Evolutionary conservation across 2,113 vertebrate species (phyloP).

Genomic region (Raphicerus campestris): DNA sequence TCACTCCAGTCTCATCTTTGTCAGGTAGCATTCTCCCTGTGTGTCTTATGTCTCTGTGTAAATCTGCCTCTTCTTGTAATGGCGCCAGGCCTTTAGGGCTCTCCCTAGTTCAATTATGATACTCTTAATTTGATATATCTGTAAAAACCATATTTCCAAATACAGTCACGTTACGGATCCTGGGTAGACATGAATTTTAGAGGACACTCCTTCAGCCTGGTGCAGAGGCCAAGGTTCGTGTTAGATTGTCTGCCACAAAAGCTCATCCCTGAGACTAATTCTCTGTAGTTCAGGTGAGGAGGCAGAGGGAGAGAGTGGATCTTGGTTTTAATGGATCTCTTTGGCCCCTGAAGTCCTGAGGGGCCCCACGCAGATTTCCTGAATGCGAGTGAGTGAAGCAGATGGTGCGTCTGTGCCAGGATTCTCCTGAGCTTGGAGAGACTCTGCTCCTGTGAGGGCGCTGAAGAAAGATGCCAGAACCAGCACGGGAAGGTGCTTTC

Average conservation of each 20-base stretch:
- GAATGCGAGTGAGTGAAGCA: neutral
- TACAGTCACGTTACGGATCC: neutral
- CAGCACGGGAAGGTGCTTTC: neutral
- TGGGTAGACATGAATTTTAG: neutral
- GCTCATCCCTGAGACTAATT: neutral
- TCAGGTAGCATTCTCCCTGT: rapidly evolving
- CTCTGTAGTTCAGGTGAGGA: neutral
- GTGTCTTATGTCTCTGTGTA: neutral
- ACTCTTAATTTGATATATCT: neutral
- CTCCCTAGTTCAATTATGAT: neutral
- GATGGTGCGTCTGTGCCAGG: neutral
- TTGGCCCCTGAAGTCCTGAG: neutral
- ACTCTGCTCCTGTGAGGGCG: neutral
- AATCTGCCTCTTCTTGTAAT: neutral
- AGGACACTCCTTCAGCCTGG: neutral
- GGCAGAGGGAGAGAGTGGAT: neutral
- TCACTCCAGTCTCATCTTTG: neutral
- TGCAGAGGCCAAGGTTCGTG: neutral
- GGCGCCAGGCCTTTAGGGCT: neutral
- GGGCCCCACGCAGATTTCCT: neutral
- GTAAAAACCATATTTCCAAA: neutral
- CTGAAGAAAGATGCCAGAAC: neutral
- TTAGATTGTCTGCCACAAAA: neutral
- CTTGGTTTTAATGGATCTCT: neutral
- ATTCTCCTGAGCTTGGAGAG: neutral